A percentile compares a stretch with the other conserved stretches of the same genome.
phyloP scores from a whole-genome alignment of 2,113 vertebrate genomes.

The Alosa alosa region DNA sequence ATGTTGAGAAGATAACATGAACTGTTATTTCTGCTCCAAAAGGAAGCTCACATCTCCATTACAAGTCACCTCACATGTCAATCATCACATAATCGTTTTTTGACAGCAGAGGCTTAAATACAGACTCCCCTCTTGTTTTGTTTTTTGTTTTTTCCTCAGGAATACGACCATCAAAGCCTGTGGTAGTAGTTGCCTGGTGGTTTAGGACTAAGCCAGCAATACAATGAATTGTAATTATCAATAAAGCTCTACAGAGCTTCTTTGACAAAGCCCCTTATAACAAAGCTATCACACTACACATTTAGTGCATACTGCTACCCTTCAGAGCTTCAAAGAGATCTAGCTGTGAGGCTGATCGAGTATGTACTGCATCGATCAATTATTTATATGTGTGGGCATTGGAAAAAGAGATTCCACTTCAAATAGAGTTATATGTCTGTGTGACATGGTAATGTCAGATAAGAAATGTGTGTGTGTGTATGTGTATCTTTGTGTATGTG shows the following conservation, averaged over 20 bases:
- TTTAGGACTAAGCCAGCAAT: background rate
- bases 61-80: background rate
- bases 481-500: background rate
- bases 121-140: background rate
- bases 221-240: background rate
- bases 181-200: background rate
- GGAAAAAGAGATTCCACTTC: background rate
- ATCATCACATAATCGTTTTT: background rate
- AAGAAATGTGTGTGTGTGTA: background rate
- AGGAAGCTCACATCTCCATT: background rate
- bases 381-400: background rate
- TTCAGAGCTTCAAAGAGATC: background rate
- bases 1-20: too few relatives aligned
- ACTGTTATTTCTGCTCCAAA: too few relatives aligned
- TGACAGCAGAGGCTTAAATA: background rate
- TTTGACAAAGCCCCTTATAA: too few relatives aligned
- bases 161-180: background rate
- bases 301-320: background rate
- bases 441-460: background rate
- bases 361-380: background rate
- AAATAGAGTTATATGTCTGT: background rate
- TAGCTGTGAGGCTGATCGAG: background rate
- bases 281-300: background rate
- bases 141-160: background rate
- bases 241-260: background rate